These are phyloP conservation scores for Bombus superbus DNA, from an alignment of 1,140 invertebrate genomes.

Conservation along the genomic window DNA sequence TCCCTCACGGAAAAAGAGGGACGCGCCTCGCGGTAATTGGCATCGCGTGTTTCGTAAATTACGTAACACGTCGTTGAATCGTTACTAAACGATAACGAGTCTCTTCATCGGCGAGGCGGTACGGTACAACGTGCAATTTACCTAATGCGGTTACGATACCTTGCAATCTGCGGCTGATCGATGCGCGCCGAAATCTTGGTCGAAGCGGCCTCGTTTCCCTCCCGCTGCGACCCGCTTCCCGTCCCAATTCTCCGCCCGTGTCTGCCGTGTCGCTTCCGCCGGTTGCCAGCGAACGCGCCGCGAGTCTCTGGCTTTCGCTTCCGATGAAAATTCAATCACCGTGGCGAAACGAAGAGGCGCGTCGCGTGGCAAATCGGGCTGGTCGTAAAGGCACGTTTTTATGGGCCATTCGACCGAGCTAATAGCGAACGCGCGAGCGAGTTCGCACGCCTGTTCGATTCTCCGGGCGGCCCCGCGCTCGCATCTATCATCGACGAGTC, in stretches of 20 bases:
- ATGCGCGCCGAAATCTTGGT: slow-evolving; percentile 6
- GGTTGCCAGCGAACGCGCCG: no score
- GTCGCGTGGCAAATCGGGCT: background rate
- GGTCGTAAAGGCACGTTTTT: slow-evolving; percentile 67
- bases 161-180: slow-evolving; percentile 38
- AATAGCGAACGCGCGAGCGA: no score
- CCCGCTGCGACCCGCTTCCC: background rate
- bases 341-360: background rate
- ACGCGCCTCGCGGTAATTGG: slow-evolving; percentile 34
- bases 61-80: slow-evolving; percentile 43
- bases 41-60: slow-evolving; percentile 37
- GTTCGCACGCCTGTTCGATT: slow-evolving; percentile 76
- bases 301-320: no score
- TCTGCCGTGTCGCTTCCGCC: no score
- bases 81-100: slow-evolving; percentile 49
- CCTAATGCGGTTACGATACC: slow-evolving; percentile 36
- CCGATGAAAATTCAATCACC: background rate
- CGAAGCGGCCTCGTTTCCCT: background rate
- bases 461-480: slow-evolving; percentile 7
- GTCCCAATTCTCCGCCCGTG: accelerated
- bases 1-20: slow-evolving; percentile 10
- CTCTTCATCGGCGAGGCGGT: slow-evolving; percentile 39
- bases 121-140: slow-evolving; percentile 50
- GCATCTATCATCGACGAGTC: slow-evolving; percentile 32
- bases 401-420: slow-evolving; percentile 8